Base-by-base conservation (phyloP, 2,113 vertebrate species). In the Pomatostomus ruficeps region DNA sequence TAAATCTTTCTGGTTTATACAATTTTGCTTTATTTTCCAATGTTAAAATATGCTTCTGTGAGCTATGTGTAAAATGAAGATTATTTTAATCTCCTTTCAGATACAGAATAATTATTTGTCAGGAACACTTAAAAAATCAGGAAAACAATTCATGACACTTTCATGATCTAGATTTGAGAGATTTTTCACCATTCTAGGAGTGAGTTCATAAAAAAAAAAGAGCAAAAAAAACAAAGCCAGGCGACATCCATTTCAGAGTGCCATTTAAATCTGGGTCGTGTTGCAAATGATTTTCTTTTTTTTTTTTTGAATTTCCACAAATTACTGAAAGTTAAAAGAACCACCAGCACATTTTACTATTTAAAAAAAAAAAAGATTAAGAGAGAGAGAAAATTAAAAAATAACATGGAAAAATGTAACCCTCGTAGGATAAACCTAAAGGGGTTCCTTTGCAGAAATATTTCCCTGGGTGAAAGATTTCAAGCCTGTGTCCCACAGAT, bases 211-310 rank as follows among this genome's bases (percentile, higher is more conserved):
- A 42, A 48, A 18, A 14, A 35, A 2, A 33, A 76, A 42, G 40
- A 42, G 40, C 40, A 42, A 54, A 85, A 65, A 72, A 92, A 87
- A 67, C 65, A 92, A 95, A 92, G 77, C 84, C 80, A 1, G 6
- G 57, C 87, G 63, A 95, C 75, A 91, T 86, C 75, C 51, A 84
- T 93, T 84, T 80, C 70, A 84, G 61, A 84, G 83, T 33, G 83
- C 84, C 75, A 90, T 94, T 91, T 88, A 90, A 92, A 96, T 93
- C 73, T 96, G 86, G 92, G 88, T 96, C 89, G 24, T 3, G 2
- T 62, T 72, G 76, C 63, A 86, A 94, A 92, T 79, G 0, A 74
- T 91, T 92, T 95, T 79, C 21, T 81, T 55, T 49, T 71, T 71
- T 68, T 45, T 78, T 85, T 95, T 93, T 78, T 96, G 76, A 76